phyloP scores from a whole-genome alignment of 2,113 vertebrate genomes.

The Thalassarche chlororhynchos region DNA sequence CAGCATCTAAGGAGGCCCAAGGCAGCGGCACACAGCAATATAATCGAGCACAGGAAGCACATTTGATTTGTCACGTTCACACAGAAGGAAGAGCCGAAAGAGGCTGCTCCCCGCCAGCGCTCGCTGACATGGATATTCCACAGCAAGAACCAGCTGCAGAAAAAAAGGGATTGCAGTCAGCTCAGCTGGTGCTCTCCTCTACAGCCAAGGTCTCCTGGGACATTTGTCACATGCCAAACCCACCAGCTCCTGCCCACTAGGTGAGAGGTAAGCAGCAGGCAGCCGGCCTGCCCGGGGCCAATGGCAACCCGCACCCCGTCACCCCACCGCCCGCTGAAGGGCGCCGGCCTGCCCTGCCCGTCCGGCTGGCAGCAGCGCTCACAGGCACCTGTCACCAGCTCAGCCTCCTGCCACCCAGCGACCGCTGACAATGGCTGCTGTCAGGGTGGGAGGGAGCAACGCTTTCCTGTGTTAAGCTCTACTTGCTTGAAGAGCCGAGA shows the following conservation, averaged over 20 bases:
- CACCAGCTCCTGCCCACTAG: constrained; percentile 71
- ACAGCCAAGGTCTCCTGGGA: constrained; percentile 75
- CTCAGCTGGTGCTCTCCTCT: constrained; percentile 53
- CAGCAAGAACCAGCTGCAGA: background rate
- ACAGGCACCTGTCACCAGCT: background rate
- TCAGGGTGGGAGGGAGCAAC: background rate
- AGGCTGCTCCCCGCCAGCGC: background rate
- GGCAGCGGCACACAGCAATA: background rate
- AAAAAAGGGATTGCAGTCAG: background rate
- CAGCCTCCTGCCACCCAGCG: background rate
- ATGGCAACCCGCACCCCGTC: constrained; percentile 73
- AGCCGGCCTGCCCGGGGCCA: constrained; percentile 78
- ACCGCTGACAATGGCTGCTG: background rate
- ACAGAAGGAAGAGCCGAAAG: background rate
- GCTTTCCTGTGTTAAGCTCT: background rate
- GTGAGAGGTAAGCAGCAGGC: constrained; percentile 83
- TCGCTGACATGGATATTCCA: constrained; percentile 41
- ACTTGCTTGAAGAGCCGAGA: background rate
- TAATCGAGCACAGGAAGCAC: constrained; percentile 11
- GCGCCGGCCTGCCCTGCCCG: constrained; percentile 2
- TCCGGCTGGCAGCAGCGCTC: background rate
- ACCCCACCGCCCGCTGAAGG: constrained; percentile 75
- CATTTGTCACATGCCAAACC: constrained; percentile 69
- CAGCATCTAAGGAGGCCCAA: background rate
- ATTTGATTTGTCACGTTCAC: constrained; percentile 13